Base-by-base conservation (phyloP, 2,113 vertebrate species). In the Motacilla alba region DNA sequence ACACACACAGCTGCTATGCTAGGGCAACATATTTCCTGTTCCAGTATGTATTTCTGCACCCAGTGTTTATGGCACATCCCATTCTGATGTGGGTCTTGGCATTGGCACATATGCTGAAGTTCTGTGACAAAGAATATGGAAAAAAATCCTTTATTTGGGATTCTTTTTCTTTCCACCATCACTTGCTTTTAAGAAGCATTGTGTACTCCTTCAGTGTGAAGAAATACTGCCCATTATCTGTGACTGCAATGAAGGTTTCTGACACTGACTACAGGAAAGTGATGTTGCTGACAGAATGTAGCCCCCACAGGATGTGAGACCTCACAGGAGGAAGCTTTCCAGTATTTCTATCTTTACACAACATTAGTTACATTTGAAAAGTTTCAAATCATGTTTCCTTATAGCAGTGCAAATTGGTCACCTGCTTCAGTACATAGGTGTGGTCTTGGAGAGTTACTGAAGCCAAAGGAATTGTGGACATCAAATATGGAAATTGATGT, bases 31-130 rank as follows among this genome's bases (percentile, higher is more conserved):
- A 60, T 53, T 83, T 83, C 41, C 14, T 74, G 26, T 75, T 84
- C 35, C 28, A 31, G 5, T 8, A 31, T 9, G 3, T 64, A 20
- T 62, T 70, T 81, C 50, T 74, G 64, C 18, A 49, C 17, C 44
- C 46, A 15, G 12, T 4, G 8, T 50, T 9, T 46, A 23, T 24
- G 15, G 11, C 4, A 3, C 0, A 2, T 62, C 28, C 55, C 62
- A 7, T 46, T 70, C 44, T 89, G 33, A 35, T 46, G 26, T 20
- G 39, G 10, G 31, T 41, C 22, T 77, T 70, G 39, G 15, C 62
- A 73, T 30, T 56, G 53, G 41, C 9, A 11, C 4, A 3, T 20
- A 11, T 58, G 26, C 35, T 90, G 10, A 63, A 72, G 33, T 41
- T 82, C 50, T 68, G 43, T 74, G 43, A 39, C 39, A 84, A 87